A percentile compares a stretch with the other conserved stretches of the same genome.
Conservation (phyloP, 2,797 vertebrate species). For the Loriculus beryllinus region DNA sequence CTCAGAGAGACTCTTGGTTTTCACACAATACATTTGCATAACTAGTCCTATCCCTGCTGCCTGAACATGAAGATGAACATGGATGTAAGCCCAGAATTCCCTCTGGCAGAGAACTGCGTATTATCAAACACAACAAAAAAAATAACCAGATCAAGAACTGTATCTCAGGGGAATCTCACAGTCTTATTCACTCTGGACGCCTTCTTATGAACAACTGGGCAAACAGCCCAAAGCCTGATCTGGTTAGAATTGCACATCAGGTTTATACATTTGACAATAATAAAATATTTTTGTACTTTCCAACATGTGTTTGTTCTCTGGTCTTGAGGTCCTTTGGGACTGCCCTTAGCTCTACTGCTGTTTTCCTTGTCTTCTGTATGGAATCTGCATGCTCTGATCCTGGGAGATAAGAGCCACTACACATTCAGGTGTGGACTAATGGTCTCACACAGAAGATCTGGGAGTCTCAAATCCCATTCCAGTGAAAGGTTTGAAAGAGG, state of each 20-base stretch:
- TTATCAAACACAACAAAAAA: constrained; percentile 47
- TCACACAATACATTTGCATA: neutral
- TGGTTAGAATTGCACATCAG: constrained; percentile 58
- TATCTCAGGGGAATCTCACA: constrained; percentile 33
- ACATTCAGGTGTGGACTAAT: neutral
- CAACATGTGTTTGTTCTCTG: constrained; percentile 54
- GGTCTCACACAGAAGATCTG: neutral
- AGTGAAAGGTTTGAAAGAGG: neutral
- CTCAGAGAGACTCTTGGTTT: neutral
- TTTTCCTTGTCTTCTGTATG: neutral
- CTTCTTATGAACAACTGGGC: constrained; percentile 62
- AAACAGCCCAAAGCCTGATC: constrained; percentile 58
- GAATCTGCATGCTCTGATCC: neutral
- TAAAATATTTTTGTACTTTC: constrained; percentile 54
- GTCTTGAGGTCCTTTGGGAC: constrained; percentile 4
- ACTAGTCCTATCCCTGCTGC: neutral
- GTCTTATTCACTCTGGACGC: constrained; percentile 37
- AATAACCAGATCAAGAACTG: constrained; percentile 36
- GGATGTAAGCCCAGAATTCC: constrained; percentile 46
- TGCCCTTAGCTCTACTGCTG: neutral
- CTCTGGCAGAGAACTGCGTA: constrained; percentile 43
- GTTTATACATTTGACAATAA: constrained; percentile 63
- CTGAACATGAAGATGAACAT: constrained; percentile 22
- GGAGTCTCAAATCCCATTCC: neutral
- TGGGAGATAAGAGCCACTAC: neutral